phyloP scores from a whole-genome alignment of 2,113 vertebrate genomes.

The Entelurus aequoreus region DNA sequence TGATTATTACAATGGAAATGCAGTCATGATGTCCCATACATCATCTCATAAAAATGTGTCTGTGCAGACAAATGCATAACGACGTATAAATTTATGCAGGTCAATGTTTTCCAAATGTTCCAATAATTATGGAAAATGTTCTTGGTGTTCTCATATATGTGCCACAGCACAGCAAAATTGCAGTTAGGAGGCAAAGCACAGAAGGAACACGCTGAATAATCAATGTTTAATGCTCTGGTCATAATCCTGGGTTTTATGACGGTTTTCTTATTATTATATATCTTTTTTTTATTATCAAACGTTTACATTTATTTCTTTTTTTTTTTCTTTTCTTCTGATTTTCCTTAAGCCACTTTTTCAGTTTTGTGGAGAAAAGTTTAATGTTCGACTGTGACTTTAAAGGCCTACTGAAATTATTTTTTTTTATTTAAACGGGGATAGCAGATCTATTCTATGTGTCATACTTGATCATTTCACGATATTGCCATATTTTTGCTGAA shows the following conservation, averaged over 20 bases:
- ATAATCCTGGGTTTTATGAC: slow-evolving; percentile 81
- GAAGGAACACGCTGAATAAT: slow-evolving; percentile 77
- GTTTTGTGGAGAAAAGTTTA: too few species aligned
- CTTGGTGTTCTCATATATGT: slow-evolving; percentile 57
- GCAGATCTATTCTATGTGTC: too few species aligned
- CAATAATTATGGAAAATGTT: slow-evolving; percentile 77
- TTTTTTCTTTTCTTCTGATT: too few species aligned
- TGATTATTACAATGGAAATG: slow-evolving; percentile 55
- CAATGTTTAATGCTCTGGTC: slow-evolving; percentile 82
- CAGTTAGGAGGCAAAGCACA: slow-evolving; percentile 72
- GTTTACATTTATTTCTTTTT: too few species aligned
- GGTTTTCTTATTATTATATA: too few species aligned
- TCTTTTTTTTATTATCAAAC: too few species aligned
- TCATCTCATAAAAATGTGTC: slow-evolving; percentile 64
- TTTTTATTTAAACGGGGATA: too few species aligned
- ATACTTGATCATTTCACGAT: too few species aligned
- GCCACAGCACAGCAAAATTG: slow-evolving; percentile 67
- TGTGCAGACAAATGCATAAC: slow-evolving; percentile 65
- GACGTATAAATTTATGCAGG: slow-evolving; percentile 66
- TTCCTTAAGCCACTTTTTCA: too few species aligned
- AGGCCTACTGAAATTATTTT: too few species aligned
- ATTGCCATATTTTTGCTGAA: too few species aligned
- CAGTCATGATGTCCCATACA: slow-evolving; percentile 61
- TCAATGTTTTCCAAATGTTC: slow-evolving; percentile 73
- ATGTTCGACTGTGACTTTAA: too few species aligned